Base-by-base conservation (phyloP, 2,797 vertebrate species). In the Semotilus atromaculatus region DNA sequence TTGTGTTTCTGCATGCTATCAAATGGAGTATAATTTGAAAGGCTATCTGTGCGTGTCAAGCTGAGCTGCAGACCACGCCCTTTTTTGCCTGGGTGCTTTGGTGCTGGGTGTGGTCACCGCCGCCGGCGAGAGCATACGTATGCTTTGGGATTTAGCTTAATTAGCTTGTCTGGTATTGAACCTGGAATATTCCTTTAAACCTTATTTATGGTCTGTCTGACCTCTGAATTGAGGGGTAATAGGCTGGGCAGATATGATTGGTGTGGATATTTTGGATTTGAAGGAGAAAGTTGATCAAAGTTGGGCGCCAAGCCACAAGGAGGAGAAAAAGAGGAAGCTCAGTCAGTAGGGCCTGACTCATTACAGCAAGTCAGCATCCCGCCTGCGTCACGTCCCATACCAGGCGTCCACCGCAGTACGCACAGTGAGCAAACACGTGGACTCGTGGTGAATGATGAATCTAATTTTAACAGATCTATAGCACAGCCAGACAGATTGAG, bases 401-500 rank as follows among this genome's bases (percentile, higher is more conserved):
- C 26, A 48, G 38, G 43, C 23, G 2, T 74, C 60, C 53, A 48
- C 71, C 43, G 38, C 66, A 81, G 72, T 26, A 51, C 11, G 45
- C 79, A 66, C 21, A 34, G 6, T n/a, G 29, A 62, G 60, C 82
- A 73, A 62, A 73, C 53, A 71, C 29, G 13, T 38, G 45, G 51
- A 82, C 23, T 19, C 16, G 6, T n/a, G 38, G 53, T 16, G 34
- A 76, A 77, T 70, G 72, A 77, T 83, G 55, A 81, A 88, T 86
- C 74, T 82, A 72, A 87, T 86, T 86, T 89, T 40, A 84, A 75
- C 73, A 80, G 83, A 88, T 86, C 83, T 85, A 86, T 72, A 75
- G 74, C 18, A 1, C 75, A 60, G 74, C n/a, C 71, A 72, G 58
- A 78, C 68, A 67, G 60, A 81, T 45, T 38, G 66, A 81, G 64